These are phyloP conservation scores for Rallus crepitans DNA, from an alignment of 2,797 vertebrate species.

Conservation along the genomic window DNA sequence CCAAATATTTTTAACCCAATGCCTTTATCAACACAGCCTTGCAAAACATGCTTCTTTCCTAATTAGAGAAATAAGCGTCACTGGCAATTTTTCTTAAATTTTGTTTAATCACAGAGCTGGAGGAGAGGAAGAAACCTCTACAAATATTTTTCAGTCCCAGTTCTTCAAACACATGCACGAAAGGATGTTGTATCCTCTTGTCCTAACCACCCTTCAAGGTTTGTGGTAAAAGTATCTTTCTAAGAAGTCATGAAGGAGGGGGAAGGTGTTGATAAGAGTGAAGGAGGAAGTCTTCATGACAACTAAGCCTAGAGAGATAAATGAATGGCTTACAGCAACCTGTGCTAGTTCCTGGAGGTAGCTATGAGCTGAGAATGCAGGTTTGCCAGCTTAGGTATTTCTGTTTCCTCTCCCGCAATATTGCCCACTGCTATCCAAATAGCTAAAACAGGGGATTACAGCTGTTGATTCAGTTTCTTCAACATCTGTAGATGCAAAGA, in stretches of 20 bases:
- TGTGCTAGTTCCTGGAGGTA: background rate
- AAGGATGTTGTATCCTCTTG: background rate
- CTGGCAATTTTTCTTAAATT: background rate
- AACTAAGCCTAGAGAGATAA: background rate
- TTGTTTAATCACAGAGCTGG: background rate
- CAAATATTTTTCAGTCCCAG: background rate
- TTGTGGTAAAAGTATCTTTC: background rate
- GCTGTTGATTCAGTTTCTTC: background rate
- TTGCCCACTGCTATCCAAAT: background rate
- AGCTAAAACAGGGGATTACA: background rate
- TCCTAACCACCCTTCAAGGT: background rate
- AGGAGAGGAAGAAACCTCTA: background rate
- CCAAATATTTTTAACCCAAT: background rate
- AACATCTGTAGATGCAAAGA: background rate
- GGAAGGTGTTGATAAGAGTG: background rate
- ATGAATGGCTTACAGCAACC: background rate
- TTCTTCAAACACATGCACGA: background rate
- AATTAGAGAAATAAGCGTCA: background rate
- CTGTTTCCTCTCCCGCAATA: background rate
- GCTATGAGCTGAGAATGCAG: background rate
- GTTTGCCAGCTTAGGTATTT: background rate
- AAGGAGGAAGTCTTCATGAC: background rate
- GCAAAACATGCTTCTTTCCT: background rate
- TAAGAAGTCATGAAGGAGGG: background rate
- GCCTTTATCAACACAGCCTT: background rate